Percentiles rank a stretch among this genome's conserved stretches.
phyloP scores from a whole-genome alignment of 2,113 vertebrate species.

The Phoenicopterus ruber region DNA sequence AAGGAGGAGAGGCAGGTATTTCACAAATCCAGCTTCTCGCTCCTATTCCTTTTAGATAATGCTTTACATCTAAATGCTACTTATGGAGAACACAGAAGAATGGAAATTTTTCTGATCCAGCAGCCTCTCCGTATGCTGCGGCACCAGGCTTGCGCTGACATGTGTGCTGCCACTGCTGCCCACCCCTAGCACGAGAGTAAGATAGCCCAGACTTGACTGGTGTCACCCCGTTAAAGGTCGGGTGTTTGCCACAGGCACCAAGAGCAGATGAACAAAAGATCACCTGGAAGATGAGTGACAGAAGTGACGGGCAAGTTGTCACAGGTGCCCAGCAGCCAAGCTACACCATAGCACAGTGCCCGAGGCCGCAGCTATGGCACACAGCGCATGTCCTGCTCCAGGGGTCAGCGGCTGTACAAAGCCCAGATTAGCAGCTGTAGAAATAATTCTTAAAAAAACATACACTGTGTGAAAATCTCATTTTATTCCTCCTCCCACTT shows the following conservation, averaged over 20 bases:
- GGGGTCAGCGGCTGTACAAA: background rate
- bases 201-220: background rate
- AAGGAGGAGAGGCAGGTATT: background rate
- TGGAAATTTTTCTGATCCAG: background rate
- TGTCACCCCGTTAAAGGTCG: background rate
- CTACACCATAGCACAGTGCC: background rate
- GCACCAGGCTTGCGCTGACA: background rate
- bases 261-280: background rate
- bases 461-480: fast-evolving
- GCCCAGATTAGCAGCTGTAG: background rate
- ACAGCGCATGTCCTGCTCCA: fast-evolving
- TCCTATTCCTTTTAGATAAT: background rate
- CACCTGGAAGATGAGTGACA: background rate
- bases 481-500: background rate
- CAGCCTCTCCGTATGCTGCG: background rate
- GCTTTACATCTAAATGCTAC: background rate
- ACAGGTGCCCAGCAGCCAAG: background rate
- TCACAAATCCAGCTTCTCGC: background rate
- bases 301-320: background rate
- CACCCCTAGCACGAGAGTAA: fast-evolving
- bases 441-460: background rate
- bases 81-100: background rate
- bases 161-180: background rate
- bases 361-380: fast-evolving
- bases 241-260: background rate